Evolutionary conservation across 1,140 invertebrate genomes (phyloP).

Genomic region (Colletes gigas): DNA sequence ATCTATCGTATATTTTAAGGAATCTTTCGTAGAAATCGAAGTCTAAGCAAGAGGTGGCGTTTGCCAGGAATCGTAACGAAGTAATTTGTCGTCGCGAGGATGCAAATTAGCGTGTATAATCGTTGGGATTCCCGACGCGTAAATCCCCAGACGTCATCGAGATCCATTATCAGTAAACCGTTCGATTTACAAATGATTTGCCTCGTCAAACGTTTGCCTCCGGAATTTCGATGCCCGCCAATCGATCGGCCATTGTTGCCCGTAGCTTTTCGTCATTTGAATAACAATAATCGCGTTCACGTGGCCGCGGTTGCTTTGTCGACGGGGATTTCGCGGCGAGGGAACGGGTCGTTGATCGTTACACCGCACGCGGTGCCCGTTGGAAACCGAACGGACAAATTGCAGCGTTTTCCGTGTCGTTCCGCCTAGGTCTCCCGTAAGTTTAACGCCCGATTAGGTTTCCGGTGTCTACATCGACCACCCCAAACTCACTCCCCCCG

Average conservation of each 20-base stretch:
- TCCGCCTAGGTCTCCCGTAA: conserved; percentile 33
- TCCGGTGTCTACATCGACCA: neutral
- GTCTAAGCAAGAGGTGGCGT: no score
- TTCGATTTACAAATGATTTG: neutral
- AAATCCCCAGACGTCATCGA: no score
- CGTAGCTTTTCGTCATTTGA: conserved; percentile 42
- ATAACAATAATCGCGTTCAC: conserved; percentile 48
- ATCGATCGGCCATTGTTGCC: neutral
- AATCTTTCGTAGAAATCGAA: no score
- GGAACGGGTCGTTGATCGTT: conserved; percentile 19
- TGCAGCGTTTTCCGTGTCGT: conserved; percentile 53
- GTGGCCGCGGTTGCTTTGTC: neutral
- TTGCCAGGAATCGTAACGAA: no score
- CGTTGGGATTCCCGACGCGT: no score
- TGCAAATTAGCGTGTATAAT: no score
- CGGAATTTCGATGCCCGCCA: conserved; percentile 39
- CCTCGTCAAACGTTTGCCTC: conserved; percentile 26
- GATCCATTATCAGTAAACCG: no score
- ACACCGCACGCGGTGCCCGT: neutral
- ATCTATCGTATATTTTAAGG: no score
- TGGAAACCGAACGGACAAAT: conserved; percentile 31
- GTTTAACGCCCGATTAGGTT: conserved; percentile 51
- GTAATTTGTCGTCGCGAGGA: no score
- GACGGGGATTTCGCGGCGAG: neutral
- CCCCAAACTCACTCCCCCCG: no score